Percentiles rank a stretch among this genome's conserved stretches.
Evolutionary conservation across 2,888 invertebrate genomes (phyloP).

Genomic region (Acleris holmiana): DNA sequence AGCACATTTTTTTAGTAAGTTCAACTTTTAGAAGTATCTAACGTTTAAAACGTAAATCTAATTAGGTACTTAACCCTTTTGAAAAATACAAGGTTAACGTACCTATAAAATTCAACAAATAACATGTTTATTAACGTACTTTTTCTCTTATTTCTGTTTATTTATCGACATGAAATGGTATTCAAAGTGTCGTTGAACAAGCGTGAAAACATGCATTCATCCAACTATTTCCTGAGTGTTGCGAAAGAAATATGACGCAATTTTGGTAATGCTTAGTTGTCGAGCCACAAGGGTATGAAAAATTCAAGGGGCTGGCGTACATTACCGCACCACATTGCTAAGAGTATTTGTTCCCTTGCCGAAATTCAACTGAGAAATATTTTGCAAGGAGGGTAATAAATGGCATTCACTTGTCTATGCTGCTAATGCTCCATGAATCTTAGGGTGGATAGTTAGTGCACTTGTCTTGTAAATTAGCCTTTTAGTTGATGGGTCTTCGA

Average conservation of each 20-base stretch:
- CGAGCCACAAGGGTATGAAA: constrained; percentile 83
- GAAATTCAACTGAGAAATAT: constrained; percentile 68
- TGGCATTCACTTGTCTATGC: constrained; percentile 50
- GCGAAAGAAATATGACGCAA: constrained; percentile 82
- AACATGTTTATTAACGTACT: too few relatives aligned
- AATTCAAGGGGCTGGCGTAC: constrained; percentile 81
- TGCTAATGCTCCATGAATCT: constrained; percentile 27
- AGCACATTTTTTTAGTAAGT: too few relatives aligned
- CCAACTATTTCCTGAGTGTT: constrained; percentile 76
- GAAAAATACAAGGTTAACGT: too few relatives aligned
- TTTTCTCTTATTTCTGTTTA: too few relatives aligned
- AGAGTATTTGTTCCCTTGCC: constrained; percentile 73
- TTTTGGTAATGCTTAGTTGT: constrained; percentile 83
- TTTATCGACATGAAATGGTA: not conserved
- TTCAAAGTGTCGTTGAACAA: constrained; percentile 46
- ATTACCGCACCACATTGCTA: constrained; percentile 77
- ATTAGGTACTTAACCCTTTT: too few relatives aligned
- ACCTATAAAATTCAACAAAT: too few relatives aligned
- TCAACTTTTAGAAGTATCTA: too few relatives aligned
- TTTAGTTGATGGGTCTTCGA: constrained; percentile 2
- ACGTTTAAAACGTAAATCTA: too few relatives aligned
- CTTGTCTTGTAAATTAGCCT: not conserved
- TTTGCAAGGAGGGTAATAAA: constrained; percentile 61
- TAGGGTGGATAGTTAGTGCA: constrained; percentile 15
- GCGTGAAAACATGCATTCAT: constrained; percentile 65